Evolutionary conservation across 92 coral and sea anemone species (phyloP).

Genomic region (Scolanthus callimorphus): DNA sequence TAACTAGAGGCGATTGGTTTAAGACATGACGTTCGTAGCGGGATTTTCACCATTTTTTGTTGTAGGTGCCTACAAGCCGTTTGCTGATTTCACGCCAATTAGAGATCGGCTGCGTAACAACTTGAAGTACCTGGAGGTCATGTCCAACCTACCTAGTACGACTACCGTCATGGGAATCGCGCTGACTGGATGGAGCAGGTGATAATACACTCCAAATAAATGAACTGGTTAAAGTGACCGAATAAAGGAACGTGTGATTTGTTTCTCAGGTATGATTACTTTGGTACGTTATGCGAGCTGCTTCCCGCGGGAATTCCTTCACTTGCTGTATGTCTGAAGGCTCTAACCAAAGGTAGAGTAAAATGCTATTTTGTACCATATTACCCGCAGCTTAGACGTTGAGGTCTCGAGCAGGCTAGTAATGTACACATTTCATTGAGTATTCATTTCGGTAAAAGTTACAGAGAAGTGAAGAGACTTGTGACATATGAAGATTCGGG

Average conservation of each 20-base stretch:
- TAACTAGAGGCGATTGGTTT: no score
- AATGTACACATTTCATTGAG: no score
- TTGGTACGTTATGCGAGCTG: slow-evolving; percentile 82
- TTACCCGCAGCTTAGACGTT: no score
- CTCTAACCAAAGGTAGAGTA: slow-evolving; percentile 59
- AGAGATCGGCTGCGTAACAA: slow-evolving; percentile 68
- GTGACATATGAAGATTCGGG: no score
- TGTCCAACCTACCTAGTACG: slow-evolving; percentile 30
- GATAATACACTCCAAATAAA: no score
- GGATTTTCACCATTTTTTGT: not conserved
- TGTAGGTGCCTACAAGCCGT: slow-evolving; percentile 66
- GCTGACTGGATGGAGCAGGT: slow-evolving; percentile 94
- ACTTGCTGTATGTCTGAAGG: slow-evolving; percentile 75
- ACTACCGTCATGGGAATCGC: slow-evolving; percentile 67
- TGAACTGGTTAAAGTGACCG: not conserved
- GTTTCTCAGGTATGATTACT: slow-evolving; percentile 86
- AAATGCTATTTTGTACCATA: not conserved
- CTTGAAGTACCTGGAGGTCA: slow-evolving; percentile 53
- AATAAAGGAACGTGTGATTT: not conserved
- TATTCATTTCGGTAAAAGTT: no score
- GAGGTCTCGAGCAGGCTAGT: no score
- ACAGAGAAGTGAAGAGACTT: no score
- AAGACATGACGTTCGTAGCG: no score
- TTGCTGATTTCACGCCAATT: slow-evolving; percentile 77
- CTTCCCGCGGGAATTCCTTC: slow-evolving; percentile 92